Evolutionary conservation across 92 coral and sea anemone species (phyloP), one percentile per base, ranked within the genome.

Genomic region (Pocillopora meandrina): DNA sequence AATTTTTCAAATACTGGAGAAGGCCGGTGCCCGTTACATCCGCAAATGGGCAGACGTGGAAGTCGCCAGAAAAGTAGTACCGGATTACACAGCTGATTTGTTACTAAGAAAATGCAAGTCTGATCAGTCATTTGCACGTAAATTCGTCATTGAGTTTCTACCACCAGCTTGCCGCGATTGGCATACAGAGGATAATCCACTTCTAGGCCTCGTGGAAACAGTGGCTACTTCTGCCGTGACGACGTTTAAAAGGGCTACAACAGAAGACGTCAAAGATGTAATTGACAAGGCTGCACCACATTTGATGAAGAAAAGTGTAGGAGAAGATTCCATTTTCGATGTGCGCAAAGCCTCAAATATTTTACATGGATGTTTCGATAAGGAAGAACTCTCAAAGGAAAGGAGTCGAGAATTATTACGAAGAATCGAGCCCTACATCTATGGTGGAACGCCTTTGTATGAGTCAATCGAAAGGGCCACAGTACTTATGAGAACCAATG

Each of bases 361-460:
- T 60, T 21, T 91, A 11, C 91, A 80, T 91, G 90, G 65, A 35
- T 23, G 95, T 13, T 14, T 86, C 4, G 92, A 56, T 72, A 90
- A 86, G 14, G 52, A 42, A 2, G 86, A 82, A 55, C 72, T 92
- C 1, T 56, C 90, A 1, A 18, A 89, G 31, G 18, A 89, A 73
- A 88, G 87, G 61, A 77, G 35, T 0, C 26, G 76, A 17, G 90
- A 86, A 64, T 74, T 92, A 80, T 59, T 82, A 80, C 55, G 83
- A 13, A 14, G 65, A 1, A 79, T 89, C 10, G 87, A 89, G 18
- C 91, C 91, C 14, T 71, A 17, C 82, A 89, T 92, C 78, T 92
- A 92, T 74, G 95, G 95, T 61, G 57, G 74, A 0, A 91, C 92
- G 9, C 92, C 92, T 14, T 64, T 89, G 26, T 49, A 59, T 2